These are phyloP conservation scores for Parapristionchus giblindavisi DNA, from an alignment of 2,888 invertebrate genomes.

Conservation along the genomic window DNA sequence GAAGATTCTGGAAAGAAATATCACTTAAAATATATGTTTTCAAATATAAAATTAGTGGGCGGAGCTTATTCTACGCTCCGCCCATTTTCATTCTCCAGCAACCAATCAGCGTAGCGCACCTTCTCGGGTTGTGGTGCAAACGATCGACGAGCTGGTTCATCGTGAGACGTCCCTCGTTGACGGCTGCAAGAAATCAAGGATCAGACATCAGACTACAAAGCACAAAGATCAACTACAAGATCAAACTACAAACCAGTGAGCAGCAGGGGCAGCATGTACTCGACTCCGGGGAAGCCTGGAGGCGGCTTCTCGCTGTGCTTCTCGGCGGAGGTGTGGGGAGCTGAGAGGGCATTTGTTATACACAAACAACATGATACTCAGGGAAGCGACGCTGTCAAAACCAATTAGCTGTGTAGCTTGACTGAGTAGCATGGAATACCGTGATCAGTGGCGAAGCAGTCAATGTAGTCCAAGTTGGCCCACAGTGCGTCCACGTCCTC, in stretches of 20 bases:
- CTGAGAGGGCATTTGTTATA: too few relatives aligned
- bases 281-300: slow-evolving; percentile 78
- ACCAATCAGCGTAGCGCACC: too few relatives aligned
- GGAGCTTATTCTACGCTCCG: too few relatives aligned
- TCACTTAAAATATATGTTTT: background rate
- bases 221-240: background rate
- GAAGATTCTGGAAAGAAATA: slow-evolving; percentile 78
- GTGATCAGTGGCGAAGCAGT: slow-evolving; percentile 98
- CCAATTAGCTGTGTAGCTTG: too few relatives aligned
- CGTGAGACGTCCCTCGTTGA: slow-evolving; percentile 85
- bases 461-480: slow-evolving; percentile 94
- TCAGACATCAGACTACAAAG: background rate
- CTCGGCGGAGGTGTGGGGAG: slow-evolving; percentile 91
- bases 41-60: too few relatives aligned
- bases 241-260: slow-evolving; percentile 75
- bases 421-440: too few relatives aligned
- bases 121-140: slow-evolving; percentile 90
- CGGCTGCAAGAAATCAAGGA: slow-evolving; percentile 76
- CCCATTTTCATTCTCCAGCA: too few relatives aligned
- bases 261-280: slow-evolving; percentile 95
- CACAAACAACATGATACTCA: too few relatives aligned
- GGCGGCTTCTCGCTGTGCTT: slow-evolving; percentile 75
- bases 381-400: too few relatives aligned
- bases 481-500: slow-evolving; percentile 97
- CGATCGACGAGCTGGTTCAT: slow-evolving; percentile 89